Conservation (phyloP, 2,797 vertebrate genomes). For the Galago senegalensis region DNA sequence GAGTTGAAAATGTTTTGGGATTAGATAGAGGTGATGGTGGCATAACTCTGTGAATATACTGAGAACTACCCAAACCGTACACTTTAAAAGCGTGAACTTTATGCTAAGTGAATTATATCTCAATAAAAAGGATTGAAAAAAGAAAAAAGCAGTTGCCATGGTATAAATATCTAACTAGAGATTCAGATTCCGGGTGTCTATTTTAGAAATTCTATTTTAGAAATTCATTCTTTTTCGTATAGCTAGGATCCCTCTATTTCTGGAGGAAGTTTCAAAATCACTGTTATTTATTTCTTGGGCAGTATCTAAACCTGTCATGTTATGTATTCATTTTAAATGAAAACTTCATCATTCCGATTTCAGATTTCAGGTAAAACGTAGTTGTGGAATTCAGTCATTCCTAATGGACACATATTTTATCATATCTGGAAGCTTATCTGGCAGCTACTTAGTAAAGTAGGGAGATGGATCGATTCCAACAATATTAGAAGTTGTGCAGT, state of each 20-base stretch:
- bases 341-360: conserved; percentile 72
- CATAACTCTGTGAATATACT: background rate
- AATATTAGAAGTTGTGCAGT: conserved; percentile 62
- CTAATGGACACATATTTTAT: conserved; percentile 78
- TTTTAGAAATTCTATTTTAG: background rate
- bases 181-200: background rate
- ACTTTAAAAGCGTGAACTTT: conserved; percentile 24
- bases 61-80: background rate
- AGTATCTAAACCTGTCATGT: conserved; percentile 74
- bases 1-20: background rate
- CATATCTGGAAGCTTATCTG: conserved; percentile 73
- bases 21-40: background rate
- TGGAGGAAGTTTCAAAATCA: conserved; percentile 59
- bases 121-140: background rate
- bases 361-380: conserved; percentile 60
- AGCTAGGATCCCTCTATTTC: conserved; percentile 5
- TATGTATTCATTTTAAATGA: conserved; percentile 68
- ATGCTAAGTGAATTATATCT: conserved; percentile 14
- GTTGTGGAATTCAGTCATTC: conserved; percentile 74
- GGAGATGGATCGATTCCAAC: conserved; percentile 76
- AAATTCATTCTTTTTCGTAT: background rate
- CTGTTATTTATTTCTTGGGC: conserved; percentile 60
- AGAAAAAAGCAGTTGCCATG: background rate
- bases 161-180: conserved; percentile 3
- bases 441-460: conserved; percentile 76